phyloP scores from a whole-genome alignment of 2,888 invertebrate genomes.

The Xylota segnis region DNA sequence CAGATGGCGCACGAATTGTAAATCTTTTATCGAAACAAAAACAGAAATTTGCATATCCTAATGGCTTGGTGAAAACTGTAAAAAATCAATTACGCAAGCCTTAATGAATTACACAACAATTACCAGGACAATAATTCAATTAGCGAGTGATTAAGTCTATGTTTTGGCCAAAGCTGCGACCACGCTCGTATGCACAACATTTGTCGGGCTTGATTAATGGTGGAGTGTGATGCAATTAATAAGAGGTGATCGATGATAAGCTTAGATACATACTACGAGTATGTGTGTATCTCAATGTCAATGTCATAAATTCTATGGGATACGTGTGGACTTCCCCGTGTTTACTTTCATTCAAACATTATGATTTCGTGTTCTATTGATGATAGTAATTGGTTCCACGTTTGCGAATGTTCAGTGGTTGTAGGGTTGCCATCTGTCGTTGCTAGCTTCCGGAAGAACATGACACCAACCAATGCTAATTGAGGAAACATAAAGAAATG shows the following conservation, averaged over 20 bases:
- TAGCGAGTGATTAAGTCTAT: neutral
- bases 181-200: neutral
- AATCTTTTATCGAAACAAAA: neutral
- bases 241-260: constrained; percentile 8
- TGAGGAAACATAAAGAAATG: neutral
- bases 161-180: too few relatives aligned
- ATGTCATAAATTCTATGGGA: constrained; percentile 33
- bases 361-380: constrained; percentile 23
- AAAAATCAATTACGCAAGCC: constrained; percentile 8
- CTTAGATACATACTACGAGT: neutral
- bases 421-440: constrained; percentile 1
- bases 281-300: constrained; percentile 37
- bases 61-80: constrained; percentile 5
- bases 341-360: constrained; percentile 21
- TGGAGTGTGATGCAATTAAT: constrained; percentile 7
- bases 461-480: neutral
- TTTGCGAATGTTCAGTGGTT: neutral
- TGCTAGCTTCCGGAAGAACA: constrained; percentile 1
- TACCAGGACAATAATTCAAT: constrained; percentile 1
- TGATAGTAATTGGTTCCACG: constrained; percentile 6
- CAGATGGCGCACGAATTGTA: constrained; percentile 21
- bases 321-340: neutral
- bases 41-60: constrained; percentile 2
- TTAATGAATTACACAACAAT: constrained; percentile 27
- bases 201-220: constrained; percentile 30